Conservation (phyloP, 2,888 invertebrate genomes). For the Idaea dimidiata region DNA sequence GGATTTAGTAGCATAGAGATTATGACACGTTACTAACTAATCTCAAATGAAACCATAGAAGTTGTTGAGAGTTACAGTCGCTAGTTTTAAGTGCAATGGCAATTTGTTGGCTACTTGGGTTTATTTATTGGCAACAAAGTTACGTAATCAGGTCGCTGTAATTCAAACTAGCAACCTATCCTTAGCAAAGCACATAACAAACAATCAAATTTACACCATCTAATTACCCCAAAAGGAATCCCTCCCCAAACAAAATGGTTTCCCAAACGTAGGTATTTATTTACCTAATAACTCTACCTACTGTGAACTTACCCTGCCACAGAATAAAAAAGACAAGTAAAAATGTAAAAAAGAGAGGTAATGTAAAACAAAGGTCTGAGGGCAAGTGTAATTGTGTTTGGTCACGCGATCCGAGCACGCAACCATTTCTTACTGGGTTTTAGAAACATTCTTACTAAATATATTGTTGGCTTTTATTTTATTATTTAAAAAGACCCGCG, state of each 20-base stretch:
- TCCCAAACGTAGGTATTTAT: background rate
- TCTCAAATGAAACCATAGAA: too few species aligned
- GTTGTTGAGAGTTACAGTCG: too few species aligned
- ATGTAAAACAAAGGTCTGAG: conserved; percentile 21
- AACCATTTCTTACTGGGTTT: background rate
- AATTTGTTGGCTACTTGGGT: too few species aligned
- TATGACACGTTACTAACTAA: too few species aligned
- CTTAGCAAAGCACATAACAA: background rate
- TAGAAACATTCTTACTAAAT: background rate
- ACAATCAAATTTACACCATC: background rate
- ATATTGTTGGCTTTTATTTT: background rate
- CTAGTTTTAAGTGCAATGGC: too few species aligned
- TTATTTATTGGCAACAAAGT: too few species aligned
- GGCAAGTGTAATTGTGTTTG: conserved; percentile 15
- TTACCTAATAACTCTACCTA: background rate
- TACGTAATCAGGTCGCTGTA: too few species aligned
- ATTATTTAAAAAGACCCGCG: background rate
- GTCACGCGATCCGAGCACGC: conserved; percentile 14
- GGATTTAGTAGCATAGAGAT: too few species aligned
- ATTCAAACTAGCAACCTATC: too few species aligned
- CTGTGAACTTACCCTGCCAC: background rate
- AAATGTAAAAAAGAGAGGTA: conserved; percentile 21
- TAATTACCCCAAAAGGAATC: background rate
- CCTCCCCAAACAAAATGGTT: background rate
- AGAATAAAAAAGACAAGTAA: conserved; percentile 18